Evolutionary conservation across 2,113 vertebrate species (phyloP).

Genomic region (Neogale vison): DNA sequence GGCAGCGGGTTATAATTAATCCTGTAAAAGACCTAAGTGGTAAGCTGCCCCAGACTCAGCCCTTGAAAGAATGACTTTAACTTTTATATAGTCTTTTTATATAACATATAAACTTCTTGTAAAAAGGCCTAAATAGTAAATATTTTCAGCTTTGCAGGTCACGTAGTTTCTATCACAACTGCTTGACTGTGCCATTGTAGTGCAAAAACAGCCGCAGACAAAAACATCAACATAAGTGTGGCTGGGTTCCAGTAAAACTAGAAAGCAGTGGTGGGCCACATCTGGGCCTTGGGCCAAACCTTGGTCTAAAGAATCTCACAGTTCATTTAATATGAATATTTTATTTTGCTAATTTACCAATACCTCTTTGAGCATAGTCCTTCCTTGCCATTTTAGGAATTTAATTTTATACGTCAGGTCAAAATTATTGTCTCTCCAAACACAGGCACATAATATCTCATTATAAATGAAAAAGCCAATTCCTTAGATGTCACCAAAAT

Average conservation of each 20-base stretch:
- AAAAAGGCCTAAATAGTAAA: neutral
- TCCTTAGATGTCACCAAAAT: neutral
- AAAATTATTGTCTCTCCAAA: neutral
- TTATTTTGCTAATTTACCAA: neutral
- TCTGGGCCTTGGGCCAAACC: neutral
- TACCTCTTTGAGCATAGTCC: neutral
- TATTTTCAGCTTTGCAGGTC: neutral
- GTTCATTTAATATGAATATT: slow-evolving; percentile 11
- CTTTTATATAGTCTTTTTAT: neutral
- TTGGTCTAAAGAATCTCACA: neutral
- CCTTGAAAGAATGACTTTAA: neutral
- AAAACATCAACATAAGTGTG: neutral
- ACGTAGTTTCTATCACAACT: neutral
- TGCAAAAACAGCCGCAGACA: neutral
- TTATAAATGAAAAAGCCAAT: neutral
- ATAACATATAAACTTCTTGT: neutral
- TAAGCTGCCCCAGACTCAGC: neutral
- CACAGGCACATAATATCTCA: neutral
- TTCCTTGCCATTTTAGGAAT: neutral
- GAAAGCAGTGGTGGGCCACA: neutral
- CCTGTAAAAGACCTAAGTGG: neutral
- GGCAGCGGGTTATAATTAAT: neutral
- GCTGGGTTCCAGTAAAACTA: neutral
- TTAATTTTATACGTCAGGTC: neutral
- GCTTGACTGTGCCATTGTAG: neutral